phyloP scores from a whole-genome alignment of 1,140 invertebrate genomes.

The Pseudomyrmex concolor region DNA sequence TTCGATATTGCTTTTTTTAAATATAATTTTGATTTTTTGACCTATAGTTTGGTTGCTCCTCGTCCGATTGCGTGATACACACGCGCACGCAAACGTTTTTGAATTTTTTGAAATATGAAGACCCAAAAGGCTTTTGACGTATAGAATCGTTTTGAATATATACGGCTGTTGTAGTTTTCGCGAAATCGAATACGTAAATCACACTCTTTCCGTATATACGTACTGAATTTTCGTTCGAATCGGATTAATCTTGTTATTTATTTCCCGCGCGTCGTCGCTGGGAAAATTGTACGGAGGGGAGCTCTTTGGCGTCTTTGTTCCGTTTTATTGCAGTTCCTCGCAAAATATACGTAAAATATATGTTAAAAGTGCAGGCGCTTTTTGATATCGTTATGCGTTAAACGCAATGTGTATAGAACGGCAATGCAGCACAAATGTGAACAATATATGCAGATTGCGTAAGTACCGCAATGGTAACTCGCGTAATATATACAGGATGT shows the following conservation, averaged over 20 bases:
- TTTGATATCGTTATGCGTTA: background rate
- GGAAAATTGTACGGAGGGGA: background rate
- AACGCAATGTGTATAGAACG: background rate
- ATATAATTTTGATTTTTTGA: background rate
- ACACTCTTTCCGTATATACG: background rate
- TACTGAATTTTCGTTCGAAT: slow-evolving; percentile 35
- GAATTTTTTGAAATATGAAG: slow-evolving; percentile 41
- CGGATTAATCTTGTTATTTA: slow-evolving; percentile 46
- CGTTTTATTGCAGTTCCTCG: background rate
- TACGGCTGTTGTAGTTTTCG: slow-evolving; percentile 11
- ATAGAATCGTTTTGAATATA: slow-evolving; percentile 34
- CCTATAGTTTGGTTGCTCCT: background rate
- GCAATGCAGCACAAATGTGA: background rate
- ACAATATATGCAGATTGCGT: slow-evolving; percentile 14
- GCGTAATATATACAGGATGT: background rate
- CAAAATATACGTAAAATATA: slow-evolving; percentile 14
- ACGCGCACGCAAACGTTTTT: background rate
- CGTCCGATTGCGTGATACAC: slow-evolving; percentile 1
- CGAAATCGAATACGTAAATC: slow-evolving; percentile 40
- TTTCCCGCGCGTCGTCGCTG: background rate
- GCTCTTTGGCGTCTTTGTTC: background rate
- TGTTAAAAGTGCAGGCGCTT: background rate
- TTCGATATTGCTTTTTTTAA: background rate
- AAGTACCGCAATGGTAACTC: background rate
- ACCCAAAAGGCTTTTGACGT: slow-evolving; percentile 23